Percentiles rank a stretch among this genome's conserved stretches.
These are phyloP conservation scores for Thalassoma bifasciatum DNA, from an alignment of 2,113 vertebrate genomes.

Conservation along the genomic window DNA sequence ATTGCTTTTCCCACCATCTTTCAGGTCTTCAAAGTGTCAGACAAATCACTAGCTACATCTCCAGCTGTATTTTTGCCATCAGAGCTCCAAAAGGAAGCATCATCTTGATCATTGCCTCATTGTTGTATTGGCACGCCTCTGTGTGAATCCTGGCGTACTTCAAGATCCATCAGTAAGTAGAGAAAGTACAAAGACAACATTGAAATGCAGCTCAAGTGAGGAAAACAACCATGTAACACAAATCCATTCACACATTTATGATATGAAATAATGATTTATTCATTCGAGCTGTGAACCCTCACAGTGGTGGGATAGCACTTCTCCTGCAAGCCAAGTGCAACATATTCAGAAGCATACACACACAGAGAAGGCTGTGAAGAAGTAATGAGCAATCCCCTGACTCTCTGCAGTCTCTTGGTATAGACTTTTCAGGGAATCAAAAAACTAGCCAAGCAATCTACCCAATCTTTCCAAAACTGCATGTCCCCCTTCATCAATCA, in stretches of 20 bases:
- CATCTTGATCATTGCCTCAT: neutral
- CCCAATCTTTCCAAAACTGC: neutral
- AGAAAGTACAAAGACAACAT: neutral
- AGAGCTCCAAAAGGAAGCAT: neutral
- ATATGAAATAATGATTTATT: slow-evolving; percentile 16
- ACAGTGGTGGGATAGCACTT: slow-evolving; percentile 14
- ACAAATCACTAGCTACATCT: neutral
- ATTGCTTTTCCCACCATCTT: neutral
- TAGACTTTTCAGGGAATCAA: neutral
- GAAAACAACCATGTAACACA: slow-evolving; percentile 13
- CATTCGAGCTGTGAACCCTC: slow-evolving; percentile 13
- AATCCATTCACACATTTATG: slow-evolving; percentile 27
- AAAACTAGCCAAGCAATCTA: neutral
- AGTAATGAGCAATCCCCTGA: neutral
- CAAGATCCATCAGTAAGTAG: neutral
- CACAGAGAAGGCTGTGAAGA: neutral
- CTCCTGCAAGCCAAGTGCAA: slow-evolving; percentile 2
- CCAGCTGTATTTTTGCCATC: neutral
- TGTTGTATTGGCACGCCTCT: neutral
- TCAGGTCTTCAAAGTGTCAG: neutral
- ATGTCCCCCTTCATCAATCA: neutral
- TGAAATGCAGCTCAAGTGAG: neutral
- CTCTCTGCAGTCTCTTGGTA: neutral
- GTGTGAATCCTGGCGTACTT: neutral
- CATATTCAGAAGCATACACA: neutral